Evolutionary conservation across 2,888 invertebrate genomes (phyloP).

Genomic region (Loripinus fragilis): DNA sequence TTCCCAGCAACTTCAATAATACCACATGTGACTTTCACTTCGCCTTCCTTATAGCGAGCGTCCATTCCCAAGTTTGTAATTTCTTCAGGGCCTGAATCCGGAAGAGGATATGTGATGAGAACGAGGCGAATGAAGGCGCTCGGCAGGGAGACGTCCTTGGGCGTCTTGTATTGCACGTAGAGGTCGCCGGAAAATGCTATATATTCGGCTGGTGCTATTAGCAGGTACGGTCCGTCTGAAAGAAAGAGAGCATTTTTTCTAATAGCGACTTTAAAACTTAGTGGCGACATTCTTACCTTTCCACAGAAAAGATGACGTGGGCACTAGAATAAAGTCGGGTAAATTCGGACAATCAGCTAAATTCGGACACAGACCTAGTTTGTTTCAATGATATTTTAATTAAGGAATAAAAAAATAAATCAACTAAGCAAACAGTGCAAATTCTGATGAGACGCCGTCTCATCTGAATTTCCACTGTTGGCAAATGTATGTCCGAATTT

Average conservation of each 20-base stretch:
- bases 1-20: slow-evolving; percentile 76
- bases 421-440: no score
- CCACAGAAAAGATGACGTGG: background rate
- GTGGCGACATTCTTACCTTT: background rate
- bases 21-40: slow-evolving; percentile 74
- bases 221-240: slow-evolving; percentile 69
- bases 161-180: slow-evolving; percentile 70
- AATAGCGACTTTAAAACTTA: background rate
- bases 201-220: slow-evolving; percentile 70
- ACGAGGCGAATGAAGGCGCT: slow-evolving; percentile 74
- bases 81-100: slow-evolving; percentile 45
- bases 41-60: slow-evolving; percentile 61
- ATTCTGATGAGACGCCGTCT: no score
- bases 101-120: slow-evolving; percentile 35
- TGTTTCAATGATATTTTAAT: background rate
- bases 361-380: background rate
- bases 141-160: slow-evolving; percentile 70
- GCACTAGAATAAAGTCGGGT: background rate
- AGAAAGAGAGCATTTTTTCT: slow-evolving; percentile 31
- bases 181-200: slow-evolving; percentile 77
- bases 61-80: slow-evolving; percentile 70
- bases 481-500: no score
- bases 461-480: no score
- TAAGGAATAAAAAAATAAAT: background rate
- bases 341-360: no score